Percentiles rank a stretch among this genome's conserved stretches.
phyloP scores from a whole-genome alignment of 2,797 vertebrate genomes.

The Sebastes vulpes region DNA sequence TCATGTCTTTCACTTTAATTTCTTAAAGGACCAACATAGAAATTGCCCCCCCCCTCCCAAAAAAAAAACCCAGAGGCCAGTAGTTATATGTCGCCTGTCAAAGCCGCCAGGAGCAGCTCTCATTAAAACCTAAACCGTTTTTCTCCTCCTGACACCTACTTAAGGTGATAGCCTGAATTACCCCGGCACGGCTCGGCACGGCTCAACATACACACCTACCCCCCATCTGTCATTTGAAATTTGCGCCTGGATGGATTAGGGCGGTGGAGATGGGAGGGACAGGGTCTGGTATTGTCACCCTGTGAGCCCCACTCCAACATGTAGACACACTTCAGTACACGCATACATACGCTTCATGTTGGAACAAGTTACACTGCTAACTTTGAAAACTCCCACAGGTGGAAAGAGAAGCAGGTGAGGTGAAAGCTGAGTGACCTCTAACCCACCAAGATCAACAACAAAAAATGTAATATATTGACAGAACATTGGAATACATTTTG shows the following conservation, averaged over 20 bases:
- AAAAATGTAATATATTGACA: background rate
- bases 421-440: slow-evolving; percentile 1
- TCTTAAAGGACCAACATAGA: slow-evolving; percentile 59
- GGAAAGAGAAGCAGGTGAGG: background rate
- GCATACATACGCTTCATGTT: background rate
- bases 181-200: slow-evolving; percentile 15
- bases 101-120: slow-evolving; percentile 54
- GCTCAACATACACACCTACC: slow-evolving; percentile 14
- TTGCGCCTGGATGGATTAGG: slow-evolving; percentile 63
- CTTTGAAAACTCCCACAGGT: slow-evolving; percentile 35
- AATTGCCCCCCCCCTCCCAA: slow-evolving; percentile 21
- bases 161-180: slow-evolving; percentile 78
- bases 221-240: slow-evolving; percentile 73
- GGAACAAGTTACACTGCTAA: background rate
- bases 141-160: slow-evolving; percentile 76
- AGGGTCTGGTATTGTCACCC: slow-evolving; percentile 6
- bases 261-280: slow-evolving; percentile 21
- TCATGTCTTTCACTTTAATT: slow-evolving; percentile 66
- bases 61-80: slow-evolving; percentile 14
- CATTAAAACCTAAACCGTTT: slow-evolving; percentile 76
- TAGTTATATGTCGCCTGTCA: slow-evolving; percentile 67
- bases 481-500: background rate
- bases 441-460: background rate
- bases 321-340: background rate
- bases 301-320: slow-evolving; percentile 14